phyloP scores from a whole-genome alignment of 2,113 vertebrate species.

The Brienomyrus brachyistius region DNA sequence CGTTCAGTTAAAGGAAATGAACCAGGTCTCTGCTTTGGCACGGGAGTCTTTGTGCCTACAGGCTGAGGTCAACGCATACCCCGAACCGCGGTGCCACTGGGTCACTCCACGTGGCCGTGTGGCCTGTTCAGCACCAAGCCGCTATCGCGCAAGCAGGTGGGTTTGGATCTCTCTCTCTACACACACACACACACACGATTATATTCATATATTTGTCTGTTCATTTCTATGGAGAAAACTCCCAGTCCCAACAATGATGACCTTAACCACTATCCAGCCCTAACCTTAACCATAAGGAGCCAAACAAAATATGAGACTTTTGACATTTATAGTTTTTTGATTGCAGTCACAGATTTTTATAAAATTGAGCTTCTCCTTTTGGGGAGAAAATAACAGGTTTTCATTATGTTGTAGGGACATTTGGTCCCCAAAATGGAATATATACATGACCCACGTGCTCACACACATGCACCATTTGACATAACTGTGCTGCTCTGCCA shows the following conservation, averaged over 20 bases:
- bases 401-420: neutral
- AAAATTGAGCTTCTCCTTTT: neutral
- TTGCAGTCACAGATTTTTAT: neutral
- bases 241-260: neutral
- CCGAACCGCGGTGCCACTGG: constrained; percentile 72
- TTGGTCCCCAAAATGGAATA: neutral
- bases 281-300: neutral
- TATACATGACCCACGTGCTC: neutral
- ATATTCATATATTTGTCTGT: neutral
- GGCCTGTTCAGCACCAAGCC: constrained; percentile 22
- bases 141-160: constrained; percentile 25
- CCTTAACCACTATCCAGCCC: neutral
- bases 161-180: neutral
- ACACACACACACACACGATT: neutral
- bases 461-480: neutral
- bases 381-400: neutral
- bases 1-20: constrained; percentile 52
- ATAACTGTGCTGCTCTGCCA: neutral
- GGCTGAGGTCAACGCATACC: constrained; percentile 69
- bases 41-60: constrained; percentile 63
- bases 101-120: constrained; percentile 44
- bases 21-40: constrained; percentile 51
- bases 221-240: neutral
- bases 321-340: neutral
- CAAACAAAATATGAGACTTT: neutral